Conservation (phyloP, 2,888 invertebrate species). For the Ornithoptera priamus region DNA sequence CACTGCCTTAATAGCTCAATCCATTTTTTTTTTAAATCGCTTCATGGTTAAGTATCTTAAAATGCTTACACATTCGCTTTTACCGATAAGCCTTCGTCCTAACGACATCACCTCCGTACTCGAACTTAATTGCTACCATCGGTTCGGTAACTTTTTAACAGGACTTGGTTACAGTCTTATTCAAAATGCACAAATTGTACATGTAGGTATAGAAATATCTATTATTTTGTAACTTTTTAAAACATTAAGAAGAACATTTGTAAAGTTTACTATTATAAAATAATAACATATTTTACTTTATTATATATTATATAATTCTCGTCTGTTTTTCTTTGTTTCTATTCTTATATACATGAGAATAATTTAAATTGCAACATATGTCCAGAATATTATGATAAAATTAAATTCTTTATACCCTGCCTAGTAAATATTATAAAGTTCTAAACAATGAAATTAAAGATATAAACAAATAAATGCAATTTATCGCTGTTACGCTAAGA, state of each 20-base stretch:
- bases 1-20: slow-evolving; percentile 20
- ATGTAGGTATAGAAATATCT: background rate
- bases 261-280: too few species aligned
- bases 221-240: background rate
- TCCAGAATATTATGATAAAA: too few species aligned
- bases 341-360: background rate
- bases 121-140: slow-evolving; percentile 25
- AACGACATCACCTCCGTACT: slow-evolving; percentile 24
- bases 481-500: background rate
- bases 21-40: slow-evolving; percentile 27
- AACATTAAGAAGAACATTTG: background rate
- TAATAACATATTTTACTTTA: background rate
- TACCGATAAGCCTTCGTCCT: slow-evolving; percentile 23
- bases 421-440: too few species aligned
- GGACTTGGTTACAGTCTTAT: background rate
- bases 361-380: too few species aligned
- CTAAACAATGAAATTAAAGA: too few species aligned
- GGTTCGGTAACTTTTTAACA: slow-evolving; percentile 15
- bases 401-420: too few species aligned
- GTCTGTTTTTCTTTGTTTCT: background rate
- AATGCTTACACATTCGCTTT: slow-evolving; percentile 29
- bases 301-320: background rate
- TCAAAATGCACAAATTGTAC: background rate
- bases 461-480: too few species aligned
- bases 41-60: slow-evolving; percentile 21